Conservation (phyloP, 2,888 invertebrate species). For the Anthoptus insignis region DNA sequence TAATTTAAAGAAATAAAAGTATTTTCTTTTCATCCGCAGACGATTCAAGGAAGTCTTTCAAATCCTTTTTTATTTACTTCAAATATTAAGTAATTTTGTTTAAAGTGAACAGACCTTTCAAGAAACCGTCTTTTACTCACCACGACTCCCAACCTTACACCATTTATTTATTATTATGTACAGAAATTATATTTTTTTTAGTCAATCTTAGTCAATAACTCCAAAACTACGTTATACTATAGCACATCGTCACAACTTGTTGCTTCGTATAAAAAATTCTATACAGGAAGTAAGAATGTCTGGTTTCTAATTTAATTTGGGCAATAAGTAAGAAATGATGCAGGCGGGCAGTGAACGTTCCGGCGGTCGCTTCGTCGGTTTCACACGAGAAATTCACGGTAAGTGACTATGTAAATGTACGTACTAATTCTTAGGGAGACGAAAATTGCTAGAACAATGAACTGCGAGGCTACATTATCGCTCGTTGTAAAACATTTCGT, state of each 20-base stretch:
- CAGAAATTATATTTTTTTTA: too few relatives aligned
- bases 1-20: too few relatives aligned
- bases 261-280: conserved; percentile 9
- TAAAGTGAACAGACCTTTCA: too few relatives aligned
- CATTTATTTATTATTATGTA: too few relatives aligned
- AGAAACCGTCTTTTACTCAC: too few relatives aligned
- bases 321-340: conserved; percentile 62
- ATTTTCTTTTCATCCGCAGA: too few relatives aligned
- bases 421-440: conserved; percentile 64
- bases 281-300: conserved; percentile 38
- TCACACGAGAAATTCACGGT: conserved; percentile 86
- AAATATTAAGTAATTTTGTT: too few relatives aligned
- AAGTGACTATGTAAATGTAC: conserved; percentile 82
- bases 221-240: not conserved
- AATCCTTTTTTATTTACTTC: too few relatives aligned
- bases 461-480: conserved; percentile 24
- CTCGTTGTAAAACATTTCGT: not conserved
- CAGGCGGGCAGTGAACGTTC: conserved; percentile 52
- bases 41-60: too few relatives aligned
- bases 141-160: too few relatives aligned
- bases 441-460: conserved; percentile 50
- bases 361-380: conserved; percentile 60
- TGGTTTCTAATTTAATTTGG: conserved; percentile 78
- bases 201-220: too few relatives aligned
- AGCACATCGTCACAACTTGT: not conserved